Conservation (phyloP, 2,113 vertebrate genomes). For the Scophthalmus maximus region DNA sequence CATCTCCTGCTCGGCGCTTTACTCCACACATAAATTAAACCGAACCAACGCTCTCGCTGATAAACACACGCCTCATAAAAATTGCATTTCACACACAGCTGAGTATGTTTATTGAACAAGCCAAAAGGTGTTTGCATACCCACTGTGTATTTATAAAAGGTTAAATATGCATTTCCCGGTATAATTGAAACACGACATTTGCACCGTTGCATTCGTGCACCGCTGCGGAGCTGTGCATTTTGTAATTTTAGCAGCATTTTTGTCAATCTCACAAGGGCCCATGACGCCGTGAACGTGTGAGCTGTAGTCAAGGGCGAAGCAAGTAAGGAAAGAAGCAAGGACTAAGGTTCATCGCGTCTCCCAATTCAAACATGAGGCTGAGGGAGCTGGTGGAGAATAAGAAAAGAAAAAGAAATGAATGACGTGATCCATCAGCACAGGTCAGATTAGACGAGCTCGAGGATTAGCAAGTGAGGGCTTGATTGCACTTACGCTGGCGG, state of each 20-base stretch:
- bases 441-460: slow-evolving; percentile 65
- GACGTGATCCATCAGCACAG: slow-evolving; percentile 61
- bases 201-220: not conserved
- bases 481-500: slow-evolving; percentile 57
- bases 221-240: not conserved
- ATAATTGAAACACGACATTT: not conserved
- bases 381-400: not conserved
- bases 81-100: not conserved
- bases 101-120: not conserved
- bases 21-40: slow-evolving; percentile 28
- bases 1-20: slow-evolving; percentile 41
- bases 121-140: not conserved
- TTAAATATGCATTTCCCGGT: not conserved
- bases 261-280: not conserved
- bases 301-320: not conserved
- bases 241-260: not conserved
- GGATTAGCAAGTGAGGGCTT: slow-evolving; percentile 75
- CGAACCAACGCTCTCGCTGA: not conserved
- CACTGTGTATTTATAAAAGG: no score
- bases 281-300: not conserved
- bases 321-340: not conserved
- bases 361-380: slow-evolving; percentile 18
- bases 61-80: not conserved
- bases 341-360: not conserved
- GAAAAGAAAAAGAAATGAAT: slow-evolving; percentile 6